These are phyloP conservation scores for Zaprionus vittiger DNA, from an alignment of 1,140 invertebrate genomes.

Conservation along the genomic window DNA sequence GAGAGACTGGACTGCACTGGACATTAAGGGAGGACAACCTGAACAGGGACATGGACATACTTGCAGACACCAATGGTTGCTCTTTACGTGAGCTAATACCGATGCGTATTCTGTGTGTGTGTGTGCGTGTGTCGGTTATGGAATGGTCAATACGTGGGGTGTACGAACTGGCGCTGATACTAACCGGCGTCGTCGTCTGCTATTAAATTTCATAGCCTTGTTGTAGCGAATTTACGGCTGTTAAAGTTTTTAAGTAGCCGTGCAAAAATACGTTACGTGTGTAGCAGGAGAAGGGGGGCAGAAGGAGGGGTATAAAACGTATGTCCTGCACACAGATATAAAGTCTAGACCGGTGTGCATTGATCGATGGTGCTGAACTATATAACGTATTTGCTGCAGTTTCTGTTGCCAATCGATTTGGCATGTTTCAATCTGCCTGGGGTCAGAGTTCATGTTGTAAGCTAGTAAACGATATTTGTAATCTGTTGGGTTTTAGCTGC, in stretches of 20 bases:
- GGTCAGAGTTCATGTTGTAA: background rate
- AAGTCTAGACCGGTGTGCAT: background rate
- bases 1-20: conserved; percentile 22
- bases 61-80: conserved; percentile 11
- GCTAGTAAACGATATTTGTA: background rate
- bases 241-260: conserved; percentile 76
- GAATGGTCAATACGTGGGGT: conserved; percentile 38
- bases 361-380: conserved; percentile 1
- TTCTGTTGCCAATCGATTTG: conserved; percentile 1
- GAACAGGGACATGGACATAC: background rate
- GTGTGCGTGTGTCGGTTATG: conserved; percentile 34
- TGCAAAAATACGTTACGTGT: conserved; percentile 23
- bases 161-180: background rate
- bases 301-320: background rate
- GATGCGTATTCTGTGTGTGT: conserved; percentile 61
- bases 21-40: background rate
- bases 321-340: background rate
- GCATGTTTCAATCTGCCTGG: background rate
- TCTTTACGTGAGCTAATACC: conserved; percentile 76
- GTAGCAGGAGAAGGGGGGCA: background rate
- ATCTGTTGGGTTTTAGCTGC: background rate
- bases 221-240: conserved; percentile 73
- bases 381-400: background rate
- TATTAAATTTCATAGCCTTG: conserved; percentile 80
- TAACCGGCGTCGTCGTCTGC: conserved; percentile 43